These are phyloP conservation scores for Megaceryle torquata DNA, from an alignment of 2,113 vertebrate genomes.

Conservation along the genomic window DNA sequence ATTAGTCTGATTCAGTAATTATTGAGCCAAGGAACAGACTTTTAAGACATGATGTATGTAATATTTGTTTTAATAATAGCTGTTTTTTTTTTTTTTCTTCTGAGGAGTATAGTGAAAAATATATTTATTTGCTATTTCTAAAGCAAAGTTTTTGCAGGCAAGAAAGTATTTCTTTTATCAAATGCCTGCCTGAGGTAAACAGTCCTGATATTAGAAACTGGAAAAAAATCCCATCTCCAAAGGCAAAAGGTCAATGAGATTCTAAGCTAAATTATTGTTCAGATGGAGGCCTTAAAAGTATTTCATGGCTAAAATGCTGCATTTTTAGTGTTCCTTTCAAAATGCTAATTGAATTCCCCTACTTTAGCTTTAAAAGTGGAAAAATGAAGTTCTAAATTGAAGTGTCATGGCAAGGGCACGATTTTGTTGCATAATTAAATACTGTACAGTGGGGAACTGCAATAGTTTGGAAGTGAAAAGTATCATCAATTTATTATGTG, in stretches of 20 bases:
- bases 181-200: background rate
- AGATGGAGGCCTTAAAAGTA: conserved; percentile 45
- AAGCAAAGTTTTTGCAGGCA: background rate
- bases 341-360: conserved; percentile 71
- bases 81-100: background rate
- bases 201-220: conserved; percentile 1
- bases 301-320: conserved; percentile 55
- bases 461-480: conserved; percentile 61
- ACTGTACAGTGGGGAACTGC: conserved; percentile 54
- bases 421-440: conserved; percentile 70
- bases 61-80: background rate
- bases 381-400: conserved; percentile 71
- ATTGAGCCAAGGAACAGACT: background rate
- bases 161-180: background rate
- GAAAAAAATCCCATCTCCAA: background rate
- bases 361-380: conserved; percentile 68
- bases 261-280: conserved; percentile 55
- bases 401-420: conserved; percentile 65
- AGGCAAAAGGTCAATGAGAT: conserved; percentile 39
- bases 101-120: background rate
- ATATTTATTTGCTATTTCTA: background rate
- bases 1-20: background rate
- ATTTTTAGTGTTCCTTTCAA: conserved; percentile 66
- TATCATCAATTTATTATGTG: conserved; percentile 74
- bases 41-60: background rate